A percentile compares a stretch with the other conserved stretches of the same genome.
Evolutionary conservation across 1,140 invertebrate species (phyloP).

Genomic region (Diachasmimorpha longicaudata): DNA sequence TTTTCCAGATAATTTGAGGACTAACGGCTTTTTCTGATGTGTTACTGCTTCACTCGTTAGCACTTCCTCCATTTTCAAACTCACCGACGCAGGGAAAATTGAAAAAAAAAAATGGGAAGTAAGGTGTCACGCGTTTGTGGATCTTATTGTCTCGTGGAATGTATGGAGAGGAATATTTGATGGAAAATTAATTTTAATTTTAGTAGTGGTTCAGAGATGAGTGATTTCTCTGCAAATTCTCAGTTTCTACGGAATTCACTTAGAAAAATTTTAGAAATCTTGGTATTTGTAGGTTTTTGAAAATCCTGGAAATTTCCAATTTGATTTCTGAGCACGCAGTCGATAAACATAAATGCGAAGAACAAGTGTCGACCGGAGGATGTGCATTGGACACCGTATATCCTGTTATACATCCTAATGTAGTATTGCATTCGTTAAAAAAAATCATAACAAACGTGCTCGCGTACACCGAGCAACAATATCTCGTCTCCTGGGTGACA

Average conservation of each 20-base stretch:
- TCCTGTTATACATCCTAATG: constrained; percentile 63
- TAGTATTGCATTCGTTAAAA: constrained; percentile 36
- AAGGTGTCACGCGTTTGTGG: not conserved
- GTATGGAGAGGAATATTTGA: not conserved
- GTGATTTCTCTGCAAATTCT: too few species aligned
- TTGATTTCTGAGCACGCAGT: not conserved
- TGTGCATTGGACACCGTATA: constrained; percentile 63
- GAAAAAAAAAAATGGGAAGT: not conserved
- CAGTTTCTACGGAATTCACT: too few species aligned
- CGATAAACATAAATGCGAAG: not conserved
- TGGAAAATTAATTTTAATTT: not conserved
- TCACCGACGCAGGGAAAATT: not conserved
- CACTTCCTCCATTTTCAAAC: not conserved
- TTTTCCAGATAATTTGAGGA: not conserved
- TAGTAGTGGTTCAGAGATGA: too few species aligned
- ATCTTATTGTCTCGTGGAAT: not conserved
- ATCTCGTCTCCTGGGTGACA: constrained; percentile 28
- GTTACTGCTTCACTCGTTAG: not conserved
- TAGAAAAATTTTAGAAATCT: too few species aligned
- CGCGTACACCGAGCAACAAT: constrained; percentile 31
- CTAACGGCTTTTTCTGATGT: not conserved
- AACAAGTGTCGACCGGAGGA: constrained; percentile 35
- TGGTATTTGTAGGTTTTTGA: too few species aligned
- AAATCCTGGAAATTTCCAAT: too few species aligned
- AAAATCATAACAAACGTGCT: constrained; percentile 50